Conservation (phyloP, 2,888 invertebrate genomes). For the Seladonia tumulorum region DNA sequence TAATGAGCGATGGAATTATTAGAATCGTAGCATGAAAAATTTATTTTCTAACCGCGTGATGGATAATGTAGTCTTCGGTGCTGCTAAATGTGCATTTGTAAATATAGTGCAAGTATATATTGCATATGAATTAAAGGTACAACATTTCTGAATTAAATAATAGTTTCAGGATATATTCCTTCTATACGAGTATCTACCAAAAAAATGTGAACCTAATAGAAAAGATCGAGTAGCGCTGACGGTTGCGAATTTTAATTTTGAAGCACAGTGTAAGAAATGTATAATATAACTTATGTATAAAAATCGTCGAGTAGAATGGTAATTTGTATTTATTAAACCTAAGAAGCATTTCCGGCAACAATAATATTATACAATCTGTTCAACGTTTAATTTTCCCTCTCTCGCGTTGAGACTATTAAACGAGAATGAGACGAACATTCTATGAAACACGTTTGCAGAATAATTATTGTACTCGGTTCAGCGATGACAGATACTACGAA, state of each 20-base stretch:
- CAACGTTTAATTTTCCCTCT: too few species aligned
- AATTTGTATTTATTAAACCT: neutral
- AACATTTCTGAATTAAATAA: too few species aligned
- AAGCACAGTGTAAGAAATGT: neutral
- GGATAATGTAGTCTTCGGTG: too few species aligned
- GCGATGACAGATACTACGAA: neutral
- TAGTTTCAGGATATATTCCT: neutral
- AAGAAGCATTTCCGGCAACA: neutral
- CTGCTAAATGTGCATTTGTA: neutral
- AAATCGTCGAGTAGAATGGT: neutral
- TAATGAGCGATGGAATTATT: neutral
- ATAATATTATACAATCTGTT: neutral
- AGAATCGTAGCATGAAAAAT: neutral
- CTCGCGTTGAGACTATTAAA: neutral
- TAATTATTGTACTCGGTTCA: neutral
- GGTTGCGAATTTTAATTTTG: neutral
- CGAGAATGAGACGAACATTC: too few species aligned
- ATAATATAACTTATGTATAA: neutral
- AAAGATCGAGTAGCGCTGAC: neutral
- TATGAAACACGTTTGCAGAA: too few species aligned
- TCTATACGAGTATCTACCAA: neutral
- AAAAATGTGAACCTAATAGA: neutral
- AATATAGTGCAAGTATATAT: neutral
- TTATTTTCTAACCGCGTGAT: neutral
- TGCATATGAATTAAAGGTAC: too few species aligned